These are phyloP conservation scores for Tachypleus tridentatus DNA, from an alignment of 1,140 invertebrate genomes.

Conservation along the genomic window DNA sequence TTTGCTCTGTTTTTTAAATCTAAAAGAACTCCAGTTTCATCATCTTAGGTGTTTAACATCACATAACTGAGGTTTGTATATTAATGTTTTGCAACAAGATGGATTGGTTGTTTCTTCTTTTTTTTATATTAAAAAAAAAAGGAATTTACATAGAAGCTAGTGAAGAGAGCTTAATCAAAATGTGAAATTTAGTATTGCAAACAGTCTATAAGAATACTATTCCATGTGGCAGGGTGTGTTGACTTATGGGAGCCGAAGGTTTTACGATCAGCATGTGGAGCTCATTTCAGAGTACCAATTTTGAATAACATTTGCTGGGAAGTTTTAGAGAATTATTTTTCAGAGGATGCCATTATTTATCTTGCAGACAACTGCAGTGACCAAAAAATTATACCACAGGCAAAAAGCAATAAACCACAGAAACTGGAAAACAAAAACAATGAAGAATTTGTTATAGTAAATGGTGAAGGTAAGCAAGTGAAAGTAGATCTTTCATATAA, in stretches of 20 bases:
- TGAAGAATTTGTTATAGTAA: conserved; percentile 25
- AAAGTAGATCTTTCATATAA: conserved; percentile 14
- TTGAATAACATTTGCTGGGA: conserved; percentile 48
- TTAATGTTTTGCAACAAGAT: no score
- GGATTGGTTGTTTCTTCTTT: no score
- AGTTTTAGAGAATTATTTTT: conserved; percentile 42
- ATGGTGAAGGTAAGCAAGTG: conserved; percentile 15
- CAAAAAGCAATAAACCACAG: conserved; percentile 37
- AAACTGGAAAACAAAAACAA: conserved; percentile 22
- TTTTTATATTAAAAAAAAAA: no score
- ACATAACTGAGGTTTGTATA: no score
- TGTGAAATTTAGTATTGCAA: no score
- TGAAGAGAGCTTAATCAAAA: no score
- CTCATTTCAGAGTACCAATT: conserved; percentile 67
- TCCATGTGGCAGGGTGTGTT: conserved; percentile 52
- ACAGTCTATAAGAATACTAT: no score
- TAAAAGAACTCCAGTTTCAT: no score
- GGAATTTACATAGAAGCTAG: no score
- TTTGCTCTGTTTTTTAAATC: no score
- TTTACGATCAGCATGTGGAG: conserved; percentile 60
- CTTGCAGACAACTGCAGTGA: conserved; percentile 40
- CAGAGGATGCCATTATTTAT: conserved; percentile 43
- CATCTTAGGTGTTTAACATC: no score
- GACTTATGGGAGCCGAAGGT: conserved; percentile 84
- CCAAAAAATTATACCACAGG: conserved; percentile 33